Evolutionary conservation across 2,113 vertebrate genomes (phyloP), one percentile per base, ranked within the genome.

Genomic region (Rhinopomastus cyanomelas): DNA sequence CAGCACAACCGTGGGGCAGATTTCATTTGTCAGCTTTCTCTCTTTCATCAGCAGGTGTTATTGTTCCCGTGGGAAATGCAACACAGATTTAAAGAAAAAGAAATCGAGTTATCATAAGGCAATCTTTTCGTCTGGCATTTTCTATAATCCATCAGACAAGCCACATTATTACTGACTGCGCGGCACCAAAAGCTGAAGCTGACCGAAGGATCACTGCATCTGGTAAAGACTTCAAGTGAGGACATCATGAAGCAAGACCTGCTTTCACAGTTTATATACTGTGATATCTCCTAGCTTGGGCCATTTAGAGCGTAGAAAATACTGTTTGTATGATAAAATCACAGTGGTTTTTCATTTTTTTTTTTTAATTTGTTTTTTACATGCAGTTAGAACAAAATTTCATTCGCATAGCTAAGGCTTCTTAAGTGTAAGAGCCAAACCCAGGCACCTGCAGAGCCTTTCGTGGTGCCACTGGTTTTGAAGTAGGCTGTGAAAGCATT

Each of bases 21-120:
- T 75, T 75, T 72, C 23, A 93, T 89, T 90, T 76, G 52, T 65
- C 11, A 39, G 57, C 49, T 79, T 87, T 62, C 78, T 67, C 51
- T 87, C 34, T 89, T 91, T 93, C 68, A 94, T 87, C 92, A 94
- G 76, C 71, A 89, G 69, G 69, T 91, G 55, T 37, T 95, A 94
- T 52, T 90, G 66, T 21, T 93, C 85, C 80, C 51, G 75, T 87
- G 60, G 72, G 64, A 90, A 90, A 66, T 53, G n/a, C 55, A 79
- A 86, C 44, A 44, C 56, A 81, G 51, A 56, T 69, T 93, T 77
- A 76, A 77, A 89, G 69, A 53, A 83, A 92, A 92, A 91, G 27
- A 53, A 89, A 90, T 52, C 3, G 0, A 34, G 57, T 87, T 95
- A 89, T 81, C 74, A 85, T 30, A 44, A 64, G 55, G 62, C 49